These are phyloP conservation scores for Heterodera carotae DNA, from an alignment of 1,140 invertebrate genomes.

Conservation along the genomic window DNA sequence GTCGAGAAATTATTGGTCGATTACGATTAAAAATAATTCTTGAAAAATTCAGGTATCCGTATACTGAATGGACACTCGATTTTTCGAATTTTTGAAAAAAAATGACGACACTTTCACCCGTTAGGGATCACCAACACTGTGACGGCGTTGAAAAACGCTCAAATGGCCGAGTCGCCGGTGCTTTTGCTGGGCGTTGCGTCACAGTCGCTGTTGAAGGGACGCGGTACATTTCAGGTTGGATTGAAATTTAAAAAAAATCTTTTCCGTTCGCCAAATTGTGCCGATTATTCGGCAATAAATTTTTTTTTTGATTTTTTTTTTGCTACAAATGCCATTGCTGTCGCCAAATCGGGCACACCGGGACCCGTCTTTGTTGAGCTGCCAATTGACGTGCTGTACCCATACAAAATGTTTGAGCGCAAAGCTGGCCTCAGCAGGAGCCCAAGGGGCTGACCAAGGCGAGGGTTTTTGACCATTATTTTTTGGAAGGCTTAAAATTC, in stretches of 20 bases:
- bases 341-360: slow-evolving; percentile 73
- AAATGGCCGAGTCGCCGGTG: slow-evolving; percentile 75
- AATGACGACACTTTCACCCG: neutral
- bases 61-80: slow-evolving; percentile 74
- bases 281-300: slow-evolving; percentile 68
- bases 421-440: slow-evolving; percentile 70
- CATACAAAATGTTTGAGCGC: slow-evolving; percentile 70
- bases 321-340: slow-evolving; percentile 68
- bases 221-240: slow-evolving; percentile 72
- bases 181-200: slow-evolving; percentile 70
- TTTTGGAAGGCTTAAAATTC: neutral
- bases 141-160: slow-evolving; percentile 75
- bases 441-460: slow-evolving; percentile 62
- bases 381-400: slow-evolving; percentile 74
- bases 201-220: slow-evolving; percentile 67
- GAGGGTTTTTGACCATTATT: neutral
- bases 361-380: slow-evolving; percentile 74
- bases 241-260: too few species aligned
- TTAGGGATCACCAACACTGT: slow-evolving; percentile 73
- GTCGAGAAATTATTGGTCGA: too few species aligned
- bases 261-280: slow-evolving; percentile 70
- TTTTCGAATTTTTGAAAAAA: too few species aligned
- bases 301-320: neutral
- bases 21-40: too few species aligned
- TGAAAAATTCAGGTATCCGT: slow-evolving; percentile 71